These are phyloP conservation scores for Drosophila tristis DNA, from an alignment of 1,140 invertebrate species.

Conservation along the genomic window DNA sequence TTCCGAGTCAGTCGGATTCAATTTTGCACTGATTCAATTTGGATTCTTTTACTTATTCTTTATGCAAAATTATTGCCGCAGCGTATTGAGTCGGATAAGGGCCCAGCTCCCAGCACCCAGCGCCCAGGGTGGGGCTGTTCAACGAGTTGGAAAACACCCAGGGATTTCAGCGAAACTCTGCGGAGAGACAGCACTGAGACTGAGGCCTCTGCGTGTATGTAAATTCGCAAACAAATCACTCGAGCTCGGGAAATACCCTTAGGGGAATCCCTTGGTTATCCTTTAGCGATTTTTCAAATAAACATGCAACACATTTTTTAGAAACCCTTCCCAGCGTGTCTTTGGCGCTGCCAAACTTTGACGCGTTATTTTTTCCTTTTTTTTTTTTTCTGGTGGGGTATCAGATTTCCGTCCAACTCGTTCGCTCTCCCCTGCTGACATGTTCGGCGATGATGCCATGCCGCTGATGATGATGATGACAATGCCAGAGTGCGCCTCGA, in stretches of 20 bases:
- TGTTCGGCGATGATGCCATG: constrained; percentile 45
- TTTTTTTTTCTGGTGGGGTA: constrained; percentile 26
- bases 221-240: constrained; percentile 81
- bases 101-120: too few relatives aligned
- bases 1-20: constrained; percentile 19
- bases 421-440: constrained; percentile 26
- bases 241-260: constrained; percentile 72
- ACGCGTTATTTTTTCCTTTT: constrained; percentile 31
- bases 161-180: constrained; percentile 36
- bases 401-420: constrained; percentile 52
- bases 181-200: too few relatives aligned
- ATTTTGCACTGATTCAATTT: constrained; percentile 70
- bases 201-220: constrained; percentile 51
- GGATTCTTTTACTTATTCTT: constrained; percentile 66
- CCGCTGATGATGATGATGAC: constrained; percentile 48
- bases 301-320: constrained; percentile 68
- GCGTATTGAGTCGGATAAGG: constrained; percentile 34
- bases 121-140: constrained; percentile 41
- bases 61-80: constrained; percentile 77
- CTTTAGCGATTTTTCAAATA: constrained; percentile 82
- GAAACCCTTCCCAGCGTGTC: constrained; percentile 2
- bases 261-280: constrained; percentile 79
- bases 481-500: constrained; percentile 54
- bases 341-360: constrained; percentile 52
- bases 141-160: constrained; percentile 76